Percentiles rank a stretch among this genome's conserved stretches.
phyloP scores from a whole-genome alignment of 2,797 vertebrate genomes.

The Danio jaintianensis region DNA sequence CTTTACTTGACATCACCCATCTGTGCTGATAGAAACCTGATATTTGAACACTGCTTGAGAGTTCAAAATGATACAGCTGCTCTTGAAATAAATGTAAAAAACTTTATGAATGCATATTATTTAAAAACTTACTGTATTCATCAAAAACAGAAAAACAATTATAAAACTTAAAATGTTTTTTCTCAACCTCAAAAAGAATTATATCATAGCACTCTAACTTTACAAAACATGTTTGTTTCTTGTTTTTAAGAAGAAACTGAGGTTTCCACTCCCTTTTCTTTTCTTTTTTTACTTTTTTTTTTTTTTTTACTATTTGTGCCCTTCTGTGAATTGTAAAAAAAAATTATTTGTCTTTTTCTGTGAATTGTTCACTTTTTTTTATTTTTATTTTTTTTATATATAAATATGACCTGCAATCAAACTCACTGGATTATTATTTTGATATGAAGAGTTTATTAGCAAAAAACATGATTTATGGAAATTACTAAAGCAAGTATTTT shows the following conservation, averaged over 20 bases:
- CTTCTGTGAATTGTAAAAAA: no score
- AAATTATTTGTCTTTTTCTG: no score
- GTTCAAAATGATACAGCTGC: neutral
- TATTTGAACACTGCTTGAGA: slow-evolving; percentile 10
- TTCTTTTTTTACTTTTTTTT: no score
- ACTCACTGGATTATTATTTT: neutral
- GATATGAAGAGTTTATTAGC: no score
- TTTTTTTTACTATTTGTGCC: no score
- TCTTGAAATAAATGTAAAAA: neutral
- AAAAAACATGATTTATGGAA: no score
- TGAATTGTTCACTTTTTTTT: no score
- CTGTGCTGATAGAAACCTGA: slow-evolving; percentile 28
- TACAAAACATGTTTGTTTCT: no score
- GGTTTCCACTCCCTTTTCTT: no score
- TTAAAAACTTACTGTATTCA: neutral
- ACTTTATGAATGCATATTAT: neutral
- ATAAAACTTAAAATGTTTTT: neutral
- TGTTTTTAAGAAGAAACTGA: no score
- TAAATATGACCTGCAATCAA: neutral
- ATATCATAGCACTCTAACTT: neutral
- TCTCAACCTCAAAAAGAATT: neutral
- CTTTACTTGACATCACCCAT: slow-evolving; percentile 65
- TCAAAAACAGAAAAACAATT: neutral
- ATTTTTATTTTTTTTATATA: no score
- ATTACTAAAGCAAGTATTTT: no score